Percentiles rank a stretch among this genome's conserved stretches.
These are phyloP conservation scores for Conus canariensis DNA, from an alignment of 2,888 invertebrate species.

Conservation along the genomic window DNA sequence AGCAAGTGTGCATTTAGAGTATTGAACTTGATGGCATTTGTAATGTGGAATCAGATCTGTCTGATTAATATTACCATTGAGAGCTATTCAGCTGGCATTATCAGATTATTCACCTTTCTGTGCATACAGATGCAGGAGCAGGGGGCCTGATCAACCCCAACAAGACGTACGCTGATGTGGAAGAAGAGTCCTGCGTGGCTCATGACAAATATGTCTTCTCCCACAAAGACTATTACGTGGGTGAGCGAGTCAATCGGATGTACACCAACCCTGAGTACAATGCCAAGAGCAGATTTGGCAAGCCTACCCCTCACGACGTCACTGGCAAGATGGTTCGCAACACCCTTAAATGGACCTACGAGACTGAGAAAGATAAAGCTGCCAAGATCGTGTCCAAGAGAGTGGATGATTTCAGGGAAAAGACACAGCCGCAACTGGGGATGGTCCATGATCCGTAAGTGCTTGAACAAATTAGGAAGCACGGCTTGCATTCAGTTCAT, in stretches of 20 bases:
- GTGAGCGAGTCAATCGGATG: constrained; percentile 70
- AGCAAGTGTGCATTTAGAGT: too few species aligned
- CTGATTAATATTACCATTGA: not conserved
- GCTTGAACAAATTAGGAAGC: not conserved
- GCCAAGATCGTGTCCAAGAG: constrained; percentile 74
- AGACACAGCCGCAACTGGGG: constrained; percentile 76
- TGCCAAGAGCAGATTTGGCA: constrained; percentile 64
- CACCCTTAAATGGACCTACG: constrained; percentile 74
- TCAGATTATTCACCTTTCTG: not conserved
- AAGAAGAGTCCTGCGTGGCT: constrained; percentile 66
- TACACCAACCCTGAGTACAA: constrained; percentile 69
- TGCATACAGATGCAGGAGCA: constrained; percentile 68
- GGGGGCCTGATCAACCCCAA: constrained; percentile 77
- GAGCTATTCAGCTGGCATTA: not conserved
- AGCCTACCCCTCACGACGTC: constrained; percentile 76
- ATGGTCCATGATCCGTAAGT: constrained; percentile 77
- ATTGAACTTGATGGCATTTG: too few species aligned
- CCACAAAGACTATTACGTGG: constrained; percentile 72
- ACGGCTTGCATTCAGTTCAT: too few species aligned
- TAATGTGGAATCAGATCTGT: not conserved
- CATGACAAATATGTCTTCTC: constrained; percentile 74
- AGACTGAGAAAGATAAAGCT: constrained; percentile 67
- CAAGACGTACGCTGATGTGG: constrained; percentile 71
- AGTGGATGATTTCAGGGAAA: constrained; percentile 76
- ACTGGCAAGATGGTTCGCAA: constrained; percentile 69